Evolutionary conservation across 2,888 invertebrate genomes (phyloP).

Genomic region (Protonemura montana): DNA sequence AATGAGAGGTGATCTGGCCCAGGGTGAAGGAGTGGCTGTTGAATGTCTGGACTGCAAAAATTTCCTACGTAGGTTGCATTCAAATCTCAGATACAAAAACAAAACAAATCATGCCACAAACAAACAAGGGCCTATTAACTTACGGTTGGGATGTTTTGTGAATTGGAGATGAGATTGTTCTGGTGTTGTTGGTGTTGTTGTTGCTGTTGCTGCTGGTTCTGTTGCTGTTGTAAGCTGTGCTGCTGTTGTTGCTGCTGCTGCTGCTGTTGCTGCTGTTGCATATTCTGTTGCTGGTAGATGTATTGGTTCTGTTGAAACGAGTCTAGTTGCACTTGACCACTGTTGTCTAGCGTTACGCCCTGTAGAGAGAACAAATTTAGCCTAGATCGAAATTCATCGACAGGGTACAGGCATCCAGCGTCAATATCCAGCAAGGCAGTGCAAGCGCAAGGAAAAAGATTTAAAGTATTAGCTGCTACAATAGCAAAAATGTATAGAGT

Average conservation of each 20-base stretch:
- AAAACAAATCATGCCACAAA: not conserved
- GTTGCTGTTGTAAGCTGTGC: constrained; percentile 60
- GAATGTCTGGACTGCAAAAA: no score
- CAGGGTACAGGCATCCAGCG: not conserved
- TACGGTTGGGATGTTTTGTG: constrained; percentile 51
- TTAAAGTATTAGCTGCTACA: not conserved
- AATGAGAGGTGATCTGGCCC: no score
- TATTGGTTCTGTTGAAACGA: constrained; percentile 58
- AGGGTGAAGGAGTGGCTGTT: no score
- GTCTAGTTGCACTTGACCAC: constrained; percentile 68
- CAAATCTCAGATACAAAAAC: not conserved
- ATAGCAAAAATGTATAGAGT: constrained; percentile 33
- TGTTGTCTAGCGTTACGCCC: constrained; percentile 70
- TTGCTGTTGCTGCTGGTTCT: constrained; percentile 51
- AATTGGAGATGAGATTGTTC: constrained; percentile 50
- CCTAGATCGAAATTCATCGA: not conserved
- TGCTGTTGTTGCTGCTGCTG: constrained; percentile 60
- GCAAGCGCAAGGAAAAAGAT: not conserved
- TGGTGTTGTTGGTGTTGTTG: constrained; percentile 43
- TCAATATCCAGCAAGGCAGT: not conserved
- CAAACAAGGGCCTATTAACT: constrained; percentile 1
- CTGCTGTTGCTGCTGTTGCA: constrained; percentile 58
- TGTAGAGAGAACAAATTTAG: constrained; percentile 53
- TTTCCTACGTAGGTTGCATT: not conserved
- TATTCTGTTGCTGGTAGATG: constrained; percentile 51